Evolutionary conservation across 2,797 vertebrate genomes (phyloP).

Genomic region (Gymnoscopelus microlampas): DNA sequence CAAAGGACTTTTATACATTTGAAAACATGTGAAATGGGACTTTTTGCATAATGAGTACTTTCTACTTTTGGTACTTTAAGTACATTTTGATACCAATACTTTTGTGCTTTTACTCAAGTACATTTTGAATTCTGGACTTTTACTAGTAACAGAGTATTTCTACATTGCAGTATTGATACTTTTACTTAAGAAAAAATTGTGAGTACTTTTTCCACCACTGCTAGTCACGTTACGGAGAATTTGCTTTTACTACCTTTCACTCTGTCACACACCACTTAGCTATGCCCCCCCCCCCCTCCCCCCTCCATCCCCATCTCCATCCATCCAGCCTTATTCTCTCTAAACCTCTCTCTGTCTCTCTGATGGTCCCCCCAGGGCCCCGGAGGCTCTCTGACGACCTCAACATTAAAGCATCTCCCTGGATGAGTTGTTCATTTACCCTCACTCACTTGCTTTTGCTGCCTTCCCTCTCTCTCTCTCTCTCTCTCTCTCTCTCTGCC

Average conservation of each 20-base stretch:
- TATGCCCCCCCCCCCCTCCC: background rate
- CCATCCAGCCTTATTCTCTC: conserved; percentile 14
- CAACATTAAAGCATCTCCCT: background rate
- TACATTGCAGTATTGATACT: no score
- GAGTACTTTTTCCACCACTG: no score
- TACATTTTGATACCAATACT: no score
- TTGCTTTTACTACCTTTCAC: conserved; percentile 22
- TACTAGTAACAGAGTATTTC: no score
- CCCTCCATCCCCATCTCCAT: conserved; percentile 1
- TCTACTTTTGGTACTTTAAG: no score
- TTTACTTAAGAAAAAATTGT: no score
- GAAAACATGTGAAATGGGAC: no score
- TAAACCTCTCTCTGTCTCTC: background rate
- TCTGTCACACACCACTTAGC: conserved; percentile 4
- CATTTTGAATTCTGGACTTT: no score
- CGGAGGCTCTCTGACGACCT: background rate
- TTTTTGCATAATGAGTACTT: no score
- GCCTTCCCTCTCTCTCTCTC: background rate
- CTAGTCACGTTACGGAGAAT: conserved; percentile 11
- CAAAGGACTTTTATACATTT: no score
- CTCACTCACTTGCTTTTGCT: conserved; percentile 25
- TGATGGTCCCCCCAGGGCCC: background rate
- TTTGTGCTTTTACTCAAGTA: no score
- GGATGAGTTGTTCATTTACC: conserved; percentile 11
- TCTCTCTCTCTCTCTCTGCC: conserved; percentile 21